phyloP scores from a whole-genome alignment of 2,113 vertebrate genomes.

The Lanius collurio region DNA sequence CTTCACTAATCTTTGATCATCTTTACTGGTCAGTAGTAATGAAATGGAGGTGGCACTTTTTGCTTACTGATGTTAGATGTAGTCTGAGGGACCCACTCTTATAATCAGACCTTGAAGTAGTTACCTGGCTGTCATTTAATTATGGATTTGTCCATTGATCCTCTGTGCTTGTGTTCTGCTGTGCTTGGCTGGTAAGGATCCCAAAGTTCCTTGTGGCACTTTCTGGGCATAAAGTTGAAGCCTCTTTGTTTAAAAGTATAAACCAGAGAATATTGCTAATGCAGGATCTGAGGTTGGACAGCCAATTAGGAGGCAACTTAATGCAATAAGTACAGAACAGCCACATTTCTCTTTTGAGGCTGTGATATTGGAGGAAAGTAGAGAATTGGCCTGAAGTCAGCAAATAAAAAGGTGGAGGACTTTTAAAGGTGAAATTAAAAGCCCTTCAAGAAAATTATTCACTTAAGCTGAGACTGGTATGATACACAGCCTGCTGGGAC shows the following conservation, averaged over 20 bases:
- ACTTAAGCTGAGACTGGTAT: neutral
- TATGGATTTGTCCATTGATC: neutral
- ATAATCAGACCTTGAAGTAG: neutral
- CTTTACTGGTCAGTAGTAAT: neutral
- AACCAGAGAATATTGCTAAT: neutral
- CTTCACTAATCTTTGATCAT: neutral
- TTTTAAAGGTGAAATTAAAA: constrained; percentile 24
- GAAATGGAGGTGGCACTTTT: neutral
- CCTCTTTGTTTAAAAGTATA: neutral
- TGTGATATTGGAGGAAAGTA: neutral
- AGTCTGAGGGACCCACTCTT: neutral
- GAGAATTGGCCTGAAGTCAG: neutral
- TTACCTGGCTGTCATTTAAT: neutral
- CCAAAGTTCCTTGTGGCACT: neutral
- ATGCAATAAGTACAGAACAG: neutral
- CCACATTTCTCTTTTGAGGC: neutral
- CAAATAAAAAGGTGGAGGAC: neutral
- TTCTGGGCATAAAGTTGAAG: neutral
- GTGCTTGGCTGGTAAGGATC: neutral
- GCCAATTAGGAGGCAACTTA: neutral
- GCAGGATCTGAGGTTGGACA: neutral
- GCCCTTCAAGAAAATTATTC: neutral
- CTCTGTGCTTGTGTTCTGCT: neutral
- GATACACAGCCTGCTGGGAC: neutral
- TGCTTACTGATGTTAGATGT: neutral